Conservation (phyloP, 2,888 invertebrate genomes). For the Caenorhabditis sp. region DNA sequence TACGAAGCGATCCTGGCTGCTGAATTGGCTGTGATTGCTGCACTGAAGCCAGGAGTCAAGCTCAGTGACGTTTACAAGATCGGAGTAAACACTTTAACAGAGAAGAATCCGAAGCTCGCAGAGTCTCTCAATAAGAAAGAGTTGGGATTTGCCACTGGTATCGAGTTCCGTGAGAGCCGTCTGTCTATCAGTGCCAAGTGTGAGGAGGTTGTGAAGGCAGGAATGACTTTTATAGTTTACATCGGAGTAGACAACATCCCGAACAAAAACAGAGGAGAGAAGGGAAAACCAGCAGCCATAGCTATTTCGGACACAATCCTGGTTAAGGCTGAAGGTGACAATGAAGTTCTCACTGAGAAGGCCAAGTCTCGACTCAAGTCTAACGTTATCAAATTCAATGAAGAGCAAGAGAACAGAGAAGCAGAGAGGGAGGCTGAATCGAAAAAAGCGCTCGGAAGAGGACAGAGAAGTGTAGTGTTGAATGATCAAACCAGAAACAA, state of each 20-base stretch:
- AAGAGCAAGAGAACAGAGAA: conserved; percentile 63
- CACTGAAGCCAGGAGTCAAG: conserved; percentile 89
- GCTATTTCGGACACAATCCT: conserved; percentile 94
- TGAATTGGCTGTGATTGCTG: conserved; percentile 93
- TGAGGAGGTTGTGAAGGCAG: conserved; percentile 85
- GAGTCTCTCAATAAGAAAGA: conserved; percentile 93
- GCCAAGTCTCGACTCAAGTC: conserved; percentile 85
- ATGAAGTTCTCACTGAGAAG: conserved; percentile 88
- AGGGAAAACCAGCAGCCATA: conserved; percentile 91
- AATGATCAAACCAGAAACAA: conserved; percentile 85
- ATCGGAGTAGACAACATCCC: conserved; percentile 92
- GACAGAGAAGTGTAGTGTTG: conserved; percentile 82
- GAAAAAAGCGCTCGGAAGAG: conserved; percentile 83
- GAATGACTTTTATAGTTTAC: conserved; percentile 97
- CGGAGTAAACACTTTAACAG: conserved; percentile 90
- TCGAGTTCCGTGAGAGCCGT: conserved; percentile 97
- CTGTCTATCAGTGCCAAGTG: conserved; percentile 94
- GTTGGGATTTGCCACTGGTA: conserved; percentile 92
- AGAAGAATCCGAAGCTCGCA: conserved; percentile 90
- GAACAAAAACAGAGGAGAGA: conserved; percentile 92
- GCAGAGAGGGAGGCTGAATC: conserved; percentile 88
- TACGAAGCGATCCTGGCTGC: conserved; percentile 94
- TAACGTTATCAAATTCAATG: conserved; percentile 72
- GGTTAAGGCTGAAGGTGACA: conserved; percentile 74
- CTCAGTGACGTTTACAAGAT: conserved; percentile 92